Percentiles rank a stretch among this genome's conserved stretches.
Evolutionary conservation across 2,888 invertebrate genomes (phyloP).

Genomic region (Ophion costatus): DNA sequence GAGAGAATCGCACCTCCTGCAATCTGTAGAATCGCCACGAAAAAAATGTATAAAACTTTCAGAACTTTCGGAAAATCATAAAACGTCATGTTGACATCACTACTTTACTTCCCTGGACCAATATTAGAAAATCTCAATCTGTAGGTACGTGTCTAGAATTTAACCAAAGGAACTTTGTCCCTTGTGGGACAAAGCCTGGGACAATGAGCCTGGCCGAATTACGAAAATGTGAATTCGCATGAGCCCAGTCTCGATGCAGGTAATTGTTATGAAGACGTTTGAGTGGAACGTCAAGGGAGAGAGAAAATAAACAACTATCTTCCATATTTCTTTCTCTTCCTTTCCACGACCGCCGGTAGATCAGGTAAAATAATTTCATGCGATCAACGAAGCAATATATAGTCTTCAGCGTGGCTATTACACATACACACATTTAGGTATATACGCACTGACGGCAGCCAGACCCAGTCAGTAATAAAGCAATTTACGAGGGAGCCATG

Average conservation of each 20-base stretch:
- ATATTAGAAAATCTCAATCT: too few species aligned
- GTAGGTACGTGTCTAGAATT: too few species aligned
- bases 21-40: not conserved
- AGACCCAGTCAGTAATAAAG: constrained; percentile 57
- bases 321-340: not conserved
- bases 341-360: constrained; percentile 36
- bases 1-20: not conserved
- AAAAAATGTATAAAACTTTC: not conserved
- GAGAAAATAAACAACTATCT: constrained; percentile 22
- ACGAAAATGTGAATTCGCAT: not conserved
- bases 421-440: too few species aligned
- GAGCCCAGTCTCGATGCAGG: constrained; percentile 15
- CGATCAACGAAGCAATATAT: constrained; percentile 29
- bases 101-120: too few species aligned
- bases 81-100: too few species aligned
- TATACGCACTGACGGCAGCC: constrained; percentile 30
- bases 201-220: not conserved
- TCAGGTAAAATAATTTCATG: constrained; percentile 58
- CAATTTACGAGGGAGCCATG: constrained; percentile 59
- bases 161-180: too few species aligned
- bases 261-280: constrained; percentile 47
- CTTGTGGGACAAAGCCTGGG: too few species aligned
- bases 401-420: constrained; percentile 2
- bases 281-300: constrained; percentile 15
- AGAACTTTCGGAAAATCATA: not conserved